phyloP scores from a whole-genome alignment of 2,888 invertebrate species.

The Eupithecia tripunctaria region DNA sequence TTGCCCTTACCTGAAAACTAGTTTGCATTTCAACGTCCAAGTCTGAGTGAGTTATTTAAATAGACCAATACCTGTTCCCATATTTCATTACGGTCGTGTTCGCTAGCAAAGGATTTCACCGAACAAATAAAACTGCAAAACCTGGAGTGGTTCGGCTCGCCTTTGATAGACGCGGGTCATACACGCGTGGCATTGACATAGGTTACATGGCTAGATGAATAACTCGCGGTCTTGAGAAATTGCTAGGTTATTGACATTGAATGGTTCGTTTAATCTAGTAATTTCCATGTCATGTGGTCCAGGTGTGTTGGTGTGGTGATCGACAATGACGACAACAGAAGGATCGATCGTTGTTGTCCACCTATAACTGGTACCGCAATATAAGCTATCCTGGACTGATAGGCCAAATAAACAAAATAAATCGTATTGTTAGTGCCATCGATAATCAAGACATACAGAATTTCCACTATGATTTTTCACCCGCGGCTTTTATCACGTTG shows the following conservation, averaged over 20 bases:
- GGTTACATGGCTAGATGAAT: constrained; percentile 32
- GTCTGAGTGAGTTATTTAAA: constrained; percentile 15
- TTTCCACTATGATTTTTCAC: background rate
- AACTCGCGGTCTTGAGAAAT: constrained; percentile 3
- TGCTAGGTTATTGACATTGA: background rate
- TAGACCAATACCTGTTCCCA: constrained; percentile 21
- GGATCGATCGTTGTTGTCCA: background rate
- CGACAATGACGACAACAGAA: background rate
- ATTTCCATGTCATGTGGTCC: background rate
- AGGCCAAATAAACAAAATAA: too few species aligned
- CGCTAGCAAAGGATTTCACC: constrained; percentile 35
- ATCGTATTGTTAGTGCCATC: background rate
- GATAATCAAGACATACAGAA: background rate
- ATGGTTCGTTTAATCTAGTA: background rate
- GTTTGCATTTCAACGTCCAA: constrained; percentile 4
- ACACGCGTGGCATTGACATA: constrained; percentile 53
- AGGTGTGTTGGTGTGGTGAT: background rate
- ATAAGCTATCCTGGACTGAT: too few species aligned
- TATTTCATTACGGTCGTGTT: constrained; percentile 34
- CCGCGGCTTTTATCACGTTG: background rate
- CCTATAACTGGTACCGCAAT: too few species aligned
- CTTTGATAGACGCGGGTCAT: constrained; percentile 63
- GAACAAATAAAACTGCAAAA: constrained; percentile 48
- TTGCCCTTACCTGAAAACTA: background rate
- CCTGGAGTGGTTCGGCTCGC: constrained; percentile 52